Evolutionary conservation across 2,888 invertebrate species (phyloP).

Genomic region (Amblyjoppa proteus): DNA sequence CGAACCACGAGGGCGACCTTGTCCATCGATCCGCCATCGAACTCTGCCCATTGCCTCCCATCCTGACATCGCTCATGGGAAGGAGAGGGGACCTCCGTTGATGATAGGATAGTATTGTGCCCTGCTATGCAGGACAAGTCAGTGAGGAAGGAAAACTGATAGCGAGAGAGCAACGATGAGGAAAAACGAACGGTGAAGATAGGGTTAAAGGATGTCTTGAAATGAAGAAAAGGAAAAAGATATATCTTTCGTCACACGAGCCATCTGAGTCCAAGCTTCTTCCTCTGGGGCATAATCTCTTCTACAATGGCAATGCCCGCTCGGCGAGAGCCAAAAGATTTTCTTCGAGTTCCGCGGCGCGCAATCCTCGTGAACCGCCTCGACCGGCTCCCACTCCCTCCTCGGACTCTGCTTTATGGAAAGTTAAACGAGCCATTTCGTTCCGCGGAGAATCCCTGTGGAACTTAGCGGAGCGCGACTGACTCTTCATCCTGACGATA

Average conservation of each 20-base stretch:
- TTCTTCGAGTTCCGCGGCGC: conserved; percentile 46
- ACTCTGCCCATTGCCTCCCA: conserved; percentile 13
- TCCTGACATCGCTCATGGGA: conserved; percentile 1
- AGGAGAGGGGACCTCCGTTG: not conserved
- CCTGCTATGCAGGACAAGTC: not conserved
- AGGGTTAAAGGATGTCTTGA: not conserved
- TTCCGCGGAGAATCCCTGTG: conserved; percentile 63
- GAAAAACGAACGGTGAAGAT: not conserved
- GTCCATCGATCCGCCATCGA: conserved; percentile 11
- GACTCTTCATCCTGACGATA: conserved; percentile 51
- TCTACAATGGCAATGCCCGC: not conserved
- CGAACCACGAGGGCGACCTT: conserved; percentile 42
- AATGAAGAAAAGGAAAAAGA: not conserved
- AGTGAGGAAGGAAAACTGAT: not conserved
- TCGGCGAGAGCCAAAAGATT: conserved; percentile 13
- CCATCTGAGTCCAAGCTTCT: not conserved
- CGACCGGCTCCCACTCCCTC: conserved; percentile 3
- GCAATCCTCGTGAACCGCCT: conserved; percentile 54
- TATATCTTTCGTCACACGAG: not conserved
- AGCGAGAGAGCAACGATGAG: no score
- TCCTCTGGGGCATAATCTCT: conserved; percentile 14
- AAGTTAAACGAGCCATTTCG: conserved; percentile 69
- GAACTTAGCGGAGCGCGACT: conserved; percentile 54
- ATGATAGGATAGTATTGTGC: not conserved
- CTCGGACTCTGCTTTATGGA: conserved; percentile 67